Evolutionary conservation across 1,140 invertebrate genomes (phyloP).

Genomic region (Conopomorpha cramerella): DNA sequence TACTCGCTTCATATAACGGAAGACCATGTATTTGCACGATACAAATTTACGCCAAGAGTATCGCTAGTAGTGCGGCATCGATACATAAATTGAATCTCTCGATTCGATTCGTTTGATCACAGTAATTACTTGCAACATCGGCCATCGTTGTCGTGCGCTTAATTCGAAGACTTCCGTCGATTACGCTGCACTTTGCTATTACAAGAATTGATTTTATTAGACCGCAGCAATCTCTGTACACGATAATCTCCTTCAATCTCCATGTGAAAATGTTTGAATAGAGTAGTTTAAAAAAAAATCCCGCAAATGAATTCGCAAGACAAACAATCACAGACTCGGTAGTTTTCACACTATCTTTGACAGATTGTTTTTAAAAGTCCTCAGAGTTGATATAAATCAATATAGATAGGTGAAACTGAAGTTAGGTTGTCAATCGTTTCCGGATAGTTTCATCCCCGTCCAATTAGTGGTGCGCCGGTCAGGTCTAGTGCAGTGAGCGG

Average conservation of each 20-base stretch:
- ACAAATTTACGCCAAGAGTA: too few relatives aligned
- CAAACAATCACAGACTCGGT: neutral
- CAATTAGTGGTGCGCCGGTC: constrained; percentile 11
- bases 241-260: too few relatives aligned
- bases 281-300: too few relatives aligned
- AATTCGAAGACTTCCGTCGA: constrained; percentile 21
- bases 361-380: neutral
- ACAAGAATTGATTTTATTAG: constrained; percentile 19
- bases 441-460: constrained; percentile 5
- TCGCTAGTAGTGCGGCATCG: too few relatives aligned
- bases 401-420: neutral
- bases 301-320: neutral
- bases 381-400: neutral
- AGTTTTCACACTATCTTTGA: too few relatives aligned
- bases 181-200: constrained; percentile 14
- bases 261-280: too few relatives aligned
- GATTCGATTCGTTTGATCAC: constrained; percentile 21
- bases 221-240: constrained; percentile 1
- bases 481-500: constrained; percentile 4
- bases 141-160: constrained; percentile 14
- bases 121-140: constrained; percentile 19
- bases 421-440: constrained; percentile 7
- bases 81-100: constrained; percentile 28
- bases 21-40: too few relatives aligned
- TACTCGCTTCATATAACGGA: too few relatives aligned